Conservation (phyloP, 1,140 invertebrate genomes). For the Hylaeus anthracinus region DNA sequence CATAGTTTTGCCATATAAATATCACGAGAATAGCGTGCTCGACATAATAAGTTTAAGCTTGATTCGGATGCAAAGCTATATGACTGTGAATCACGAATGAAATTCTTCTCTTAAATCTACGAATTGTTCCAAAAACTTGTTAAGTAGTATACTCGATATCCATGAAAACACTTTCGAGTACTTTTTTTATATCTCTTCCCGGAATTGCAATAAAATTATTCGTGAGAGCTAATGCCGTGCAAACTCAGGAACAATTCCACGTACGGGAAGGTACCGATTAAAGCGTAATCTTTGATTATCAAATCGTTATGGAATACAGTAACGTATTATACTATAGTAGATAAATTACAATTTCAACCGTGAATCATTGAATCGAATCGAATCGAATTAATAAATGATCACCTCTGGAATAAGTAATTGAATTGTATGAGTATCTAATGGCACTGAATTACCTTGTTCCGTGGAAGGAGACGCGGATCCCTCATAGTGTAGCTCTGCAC, state of each 20-base stretch:
- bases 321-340: background rate
- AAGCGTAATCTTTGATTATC: conserved; percentile 14
- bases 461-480: conserved; percentile 78
- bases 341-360: conserved; percentile 12
- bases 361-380: conserved; percentile 6
- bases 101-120: background rate
- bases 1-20: conserved; percentile 43
- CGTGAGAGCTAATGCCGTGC: background rate
- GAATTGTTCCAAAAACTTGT: conserved; percentile 1
- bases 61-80: conserved; percentile 42
- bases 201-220: background rate
- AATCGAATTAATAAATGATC: conserved; percentile 35
- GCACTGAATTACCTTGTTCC: conserved; percentile 76
- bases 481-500: conserved; percentile 83
- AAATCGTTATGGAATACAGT: background rate
- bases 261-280: background rate
- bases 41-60: conserved; percentile 43
- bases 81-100: background rate
- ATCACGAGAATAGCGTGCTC: conserved; percentile 30
- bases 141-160: background rate
- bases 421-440: conserved; percentile 18
- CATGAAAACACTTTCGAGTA: background rate
- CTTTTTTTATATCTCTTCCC: too few species aligned
- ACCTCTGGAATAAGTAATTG: conserved; percentile 32
- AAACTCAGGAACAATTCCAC: background rate